Percentiles rank a stretch among this genome's conserved stretches.
Conservation (phyloP, 1,140 invertebrate species). For the Lamellibrachia luymesi region DNA sequence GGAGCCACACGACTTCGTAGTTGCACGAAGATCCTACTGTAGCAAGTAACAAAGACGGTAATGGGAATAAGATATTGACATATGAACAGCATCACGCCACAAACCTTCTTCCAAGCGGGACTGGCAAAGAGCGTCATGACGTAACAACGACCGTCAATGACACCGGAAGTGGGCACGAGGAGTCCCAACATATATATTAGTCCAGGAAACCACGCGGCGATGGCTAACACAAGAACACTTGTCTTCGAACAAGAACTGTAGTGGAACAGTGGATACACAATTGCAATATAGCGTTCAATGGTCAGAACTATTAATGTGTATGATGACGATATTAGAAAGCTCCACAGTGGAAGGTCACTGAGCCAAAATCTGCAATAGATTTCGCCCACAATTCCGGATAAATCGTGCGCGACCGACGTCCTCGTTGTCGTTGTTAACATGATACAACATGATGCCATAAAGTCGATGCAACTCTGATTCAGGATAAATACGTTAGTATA, state of each 20-base stretch:
- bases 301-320: constrained; percentile 21
- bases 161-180: constrained; percentile 11
- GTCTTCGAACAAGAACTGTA: constrained; percentile 3
- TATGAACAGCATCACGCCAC: constrained; percentile 20
- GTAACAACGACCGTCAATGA: constrained; percentile 13
- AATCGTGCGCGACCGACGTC: not conserved
- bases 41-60: constrained; percentile 11
- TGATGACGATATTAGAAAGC: constrained; percentile 19
- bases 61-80: constrained; percentile 22
- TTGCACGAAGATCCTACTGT: constrained; percentile 13
- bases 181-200: not conserved
- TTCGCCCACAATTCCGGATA: constrained; percentile 3
- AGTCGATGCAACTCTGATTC: constrained; percentile 24
- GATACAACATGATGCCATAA: constrained; percentile 16
- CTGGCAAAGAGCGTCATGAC: constrained; percentile 15
- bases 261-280: constrained; percentile 30
- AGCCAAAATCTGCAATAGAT: constrained; percentile 22
- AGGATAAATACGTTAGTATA: constrained; percentile 7
- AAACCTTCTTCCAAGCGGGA: not conserved
- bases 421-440: constrained; percentile 15
- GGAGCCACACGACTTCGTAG: not conserved
- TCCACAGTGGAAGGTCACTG: constrained; percentile 23
- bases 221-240: not conserved
- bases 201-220: constrained; percentile 16
- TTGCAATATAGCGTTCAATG: constrained; percentile 27